These are phyloP conservation scores for Rhodinocichla rosea DNA, from an alignment of 2,113 vertebrate species.

Conservation along the genomic window DNA sequence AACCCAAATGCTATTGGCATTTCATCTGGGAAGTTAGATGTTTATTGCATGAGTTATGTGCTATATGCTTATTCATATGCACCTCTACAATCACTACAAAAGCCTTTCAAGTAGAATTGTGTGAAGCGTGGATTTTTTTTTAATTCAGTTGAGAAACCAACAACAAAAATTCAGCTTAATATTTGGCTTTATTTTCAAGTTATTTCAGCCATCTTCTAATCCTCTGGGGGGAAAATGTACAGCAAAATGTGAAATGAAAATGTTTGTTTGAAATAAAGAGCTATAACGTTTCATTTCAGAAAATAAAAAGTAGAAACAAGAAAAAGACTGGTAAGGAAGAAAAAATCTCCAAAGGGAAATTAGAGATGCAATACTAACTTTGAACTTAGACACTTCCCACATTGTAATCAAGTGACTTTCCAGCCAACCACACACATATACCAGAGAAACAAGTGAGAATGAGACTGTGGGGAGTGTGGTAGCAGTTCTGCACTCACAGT, in stretches of 20 bases:
- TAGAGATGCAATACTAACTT: background rate
- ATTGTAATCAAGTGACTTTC: constrained; percentile 36
- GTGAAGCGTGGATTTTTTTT: background rate
- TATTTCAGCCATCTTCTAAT: constrained; percentile 17
- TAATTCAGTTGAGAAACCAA: background rate
- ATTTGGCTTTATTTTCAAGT: constrained; percentile 30
- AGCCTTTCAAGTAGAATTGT: background rate
- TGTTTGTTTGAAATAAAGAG: constrained; percentile 26
- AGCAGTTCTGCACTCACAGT: constrained; percentile 9
- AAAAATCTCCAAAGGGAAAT: constrained; percentile 15
- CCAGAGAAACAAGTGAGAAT: constrained; percentile 59
- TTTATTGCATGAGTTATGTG: background rate
- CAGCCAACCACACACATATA: background rate
- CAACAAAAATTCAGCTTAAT: constrained; percentile 14
- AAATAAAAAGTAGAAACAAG: background rate
- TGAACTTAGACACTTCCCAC: constrained; percentile 41
- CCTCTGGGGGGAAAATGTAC: background rate
- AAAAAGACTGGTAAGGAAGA: background rate
- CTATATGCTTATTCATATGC: background rate
- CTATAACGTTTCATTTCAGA: background rate
- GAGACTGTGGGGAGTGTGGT: constrained; percentile 38
- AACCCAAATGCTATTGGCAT: background rate
- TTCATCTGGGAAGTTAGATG: background rate
- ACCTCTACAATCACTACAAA: background rate
- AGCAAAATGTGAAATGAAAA: constrained; percentile 31